phyloP scores from a whole-genome alignment of 2,113 vertebrate genomes.

The Phainopepla nitens region DNA sequence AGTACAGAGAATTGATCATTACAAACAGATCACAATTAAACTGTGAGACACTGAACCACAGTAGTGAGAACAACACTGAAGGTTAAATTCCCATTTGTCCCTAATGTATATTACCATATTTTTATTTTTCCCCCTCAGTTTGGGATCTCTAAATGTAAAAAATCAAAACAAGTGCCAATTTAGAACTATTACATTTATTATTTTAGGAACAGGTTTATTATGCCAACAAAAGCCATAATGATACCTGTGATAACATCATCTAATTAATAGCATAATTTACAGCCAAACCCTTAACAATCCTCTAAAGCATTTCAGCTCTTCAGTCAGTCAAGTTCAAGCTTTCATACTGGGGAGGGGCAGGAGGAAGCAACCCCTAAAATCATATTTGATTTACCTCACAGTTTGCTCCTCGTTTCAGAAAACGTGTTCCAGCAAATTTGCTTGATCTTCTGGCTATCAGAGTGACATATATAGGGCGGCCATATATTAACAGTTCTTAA shows the following conservation, averaged over 20 bases:
- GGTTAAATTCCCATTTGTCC: not conserved
- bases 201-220: not conserved
- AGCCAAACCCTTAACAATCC: not conserved
- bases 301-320: not conserved
- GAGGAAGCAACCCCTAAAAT: not conserved
- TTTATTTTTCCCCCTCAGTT: not conserved
- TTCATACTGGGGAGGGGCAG: not conserved
- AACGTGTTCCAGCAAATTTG: constrained; percentile 95
- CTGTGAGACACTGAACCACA: not conserved
- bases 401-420: constrained; percentile 96
- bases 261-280: not conserved
- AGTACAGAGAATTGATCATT: not conserved
- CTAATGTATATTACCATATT: not conserved
- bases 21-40: not conserved
- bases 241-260: not conserved
- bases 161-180: not conserved
- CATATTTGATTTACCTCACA: constrained; percentile 81
- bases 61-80: not conserved
- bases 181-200: not conserved
- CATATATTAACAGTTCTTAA: constrained; percentile 92
- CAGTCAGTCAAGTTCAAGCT: not conserved
- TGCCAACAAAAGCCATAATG: not conserved
- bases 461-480: constrained; percentile 91
- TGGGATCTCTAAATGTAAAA: not conserved
- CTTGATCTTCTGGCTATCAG: constrained; percentile 96